Percentiles rank a stretch among this genome's conserved stretches.
phyloP scores from a whole-genome alignment of 2,113 vertebrate species.

The Phycodurus eques region DNA sequence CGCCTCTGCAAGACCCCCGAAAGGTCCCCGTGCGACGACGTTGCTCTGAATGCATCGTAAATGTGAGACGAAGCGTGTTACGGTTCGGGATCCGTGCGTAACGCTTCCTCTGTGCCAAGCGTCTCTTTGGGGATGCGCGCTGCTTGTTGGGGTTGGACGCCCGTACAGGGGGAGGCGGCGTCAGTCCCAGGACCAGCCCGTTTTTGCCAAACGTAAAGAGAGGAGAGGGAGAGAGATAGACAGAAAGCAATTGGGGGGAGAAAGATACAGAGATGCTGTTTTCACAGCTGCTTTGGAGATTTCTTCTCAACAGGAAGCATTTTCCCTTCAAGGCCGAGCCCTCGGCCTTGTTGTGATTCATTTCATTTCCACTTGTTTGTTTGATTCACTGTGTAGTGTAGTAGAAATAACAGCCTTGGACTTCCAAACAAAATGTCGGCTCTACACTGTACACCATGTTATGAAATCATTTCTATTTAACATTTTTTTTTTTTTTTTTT shows the following conservation, averaged over 20 bases:
- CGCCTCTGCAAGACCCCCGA: conserved; percentile 6
- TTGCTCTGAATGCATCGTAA: conserved; percentile 4
- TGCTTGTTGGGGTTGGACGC: conserved; percentile 40
- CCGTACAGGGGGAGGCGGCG: conserved; percentile 60
- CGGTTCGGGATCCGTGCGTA: conserved; percentile 33
- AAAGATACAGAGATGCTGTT: neutral
- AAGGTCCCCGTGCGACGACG: neutral
- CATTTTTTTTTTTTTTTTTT: too few species aligned
- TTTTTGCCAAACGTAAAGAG: conserved; percentile 35
- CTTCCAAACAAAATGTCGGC: neutral
- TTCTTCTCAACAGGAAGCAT: conserved; percentile 25
- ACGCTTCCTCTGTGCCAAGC: conserved; percentile 24
- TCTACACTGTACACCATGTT: neutral
- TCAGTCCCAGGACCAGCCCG: conserved; percentile 64
- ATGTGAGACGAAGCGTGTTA: neutral
- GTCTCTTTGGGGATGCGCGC: conserved; percentile 28
- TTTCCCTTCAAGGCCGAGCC: conserved; percentile 5
- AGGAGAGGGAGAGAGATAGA: neutral
- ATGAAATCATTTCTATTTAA: neutral
- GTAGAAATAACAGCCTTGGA: neutral
- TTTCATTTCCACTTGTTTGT: conserved; percentile 6
- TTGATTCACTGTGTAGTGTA: neutral
- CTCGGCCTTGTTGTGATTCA: conserved; percentile 9
- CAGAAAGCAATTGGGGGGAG: neutral
- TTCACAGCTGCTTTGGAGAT: conserved; percentile 7